Percentiles rank a stretch among this genome's conserved stretches.
These are phyloP conservation scores for Ascaphus truei DNA, from an alignment of 2,113 vertebrate species.

Conservation along the genomic window DNA sequence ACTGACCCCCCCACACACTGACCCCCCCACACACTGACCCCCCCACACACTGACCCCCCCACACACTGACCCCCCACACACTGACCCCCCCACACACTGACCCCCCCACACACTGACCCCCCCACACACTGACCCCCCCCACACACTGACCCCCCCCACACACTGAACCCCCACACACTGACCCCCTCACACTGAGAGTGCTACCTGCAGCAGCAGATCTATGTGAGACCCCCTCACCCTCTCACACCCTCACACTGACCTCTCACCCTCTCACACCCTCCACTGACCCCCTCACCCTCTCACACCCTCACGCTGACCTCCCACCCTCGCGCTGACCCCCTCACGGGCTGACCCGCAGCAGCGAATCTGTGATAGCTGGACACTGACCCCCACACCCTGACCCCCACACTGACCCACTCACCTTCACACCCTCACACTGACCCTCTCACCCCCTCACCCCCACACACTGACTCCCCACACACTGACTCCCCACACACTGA, in stretches of 20 bases:
- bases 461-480: neutral
- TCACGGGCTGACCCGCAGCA: neutral
- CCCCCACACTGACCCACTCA: neutral
- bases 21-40: no score
- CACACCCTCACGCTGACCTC: neutral
- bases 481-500: neutral
- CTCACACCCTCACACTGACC: neutral
- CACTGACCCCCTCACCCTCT: neutral
- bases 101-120: neutral
- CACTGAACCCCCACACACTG: neutral
- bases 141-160: neutral
- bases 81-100: neutral
- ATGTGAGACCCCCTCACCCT: no score
- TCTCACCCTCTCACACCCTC: neutral
- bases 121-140: neutral
- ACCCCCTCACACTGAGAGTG: no score
- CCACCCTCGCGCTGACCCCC: neutral
- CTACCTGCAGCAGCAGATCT: no score
- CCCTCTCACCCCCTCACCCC: neutral
- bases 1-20: neutral
- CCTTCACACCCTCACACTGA: neutral
- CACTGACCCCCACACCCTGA: neutral
- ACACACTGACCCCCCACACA: no score
- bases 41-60: neutral
- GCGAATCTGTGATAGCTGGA: no score